Evolutionary conservation across 2,797 vertebrate species (phyloP).

Genomic region (Clarias pachynema): DNA sequence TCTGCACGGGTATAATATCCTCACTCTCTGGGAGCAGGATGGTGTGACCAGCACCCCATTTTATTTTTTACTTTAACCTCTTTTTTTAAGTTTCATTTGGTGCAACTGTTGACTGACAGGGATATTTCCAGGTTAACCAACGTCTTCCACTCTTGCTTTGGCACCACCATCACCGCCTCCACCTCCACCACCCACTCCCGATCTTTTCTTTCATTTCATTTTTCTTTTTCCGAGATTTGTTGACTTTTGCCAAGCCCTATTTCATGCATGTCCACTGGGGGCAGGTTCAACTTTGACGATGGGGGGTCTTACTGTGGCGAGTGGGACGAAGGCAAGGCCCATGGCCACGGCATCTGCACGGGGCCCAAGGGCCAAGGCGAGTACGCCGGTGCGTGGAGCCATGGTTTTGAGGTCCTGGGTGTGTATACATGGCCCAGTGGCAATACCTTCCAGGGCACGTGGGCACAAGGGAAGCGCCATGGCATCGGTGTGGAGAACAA

Average conservation of each 20-base stretch:
- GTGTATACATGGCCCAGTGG: constrained; percentile 99
- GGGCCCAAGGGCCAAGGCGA: constrained; percentile 98
- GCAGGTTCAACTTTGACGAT: constrained; percentile 99
- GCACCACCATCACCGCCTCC: background rate
- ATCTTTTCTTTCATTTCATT: constrained; percentile 70
- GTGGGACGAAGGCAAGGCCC: constrained; percentile 99
- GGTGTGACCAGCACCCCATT: constrained; percentile 73
- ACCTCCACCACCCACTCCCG: background rate
- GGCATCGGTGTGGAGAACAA: constrained; percentile 97
- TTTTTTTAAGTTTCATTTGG: constrained; percentile 56
- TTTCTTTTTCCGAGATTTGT: constrained; percentile 80
- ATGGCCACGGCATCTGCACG: constrained; percentile 98
- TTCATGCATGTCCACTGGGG: constrained; percentile 99
- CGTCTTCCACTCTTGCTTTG: constrained; percentile 13
- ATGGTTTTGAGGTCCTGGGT: constrained; percentile 97
- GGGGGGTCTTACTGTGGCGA: constrained; percentile 99
- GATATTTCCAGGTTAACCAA: constrained; percentile 1
- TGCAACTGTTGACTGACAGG: constrained; percentile 17
- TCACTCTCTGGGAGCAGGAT: constrained; percentile 61
- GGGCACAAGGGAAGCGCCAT: constrained; percentile 98
- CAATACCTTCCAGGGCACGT: constrained; percentile 98
- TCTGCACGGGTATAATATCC: constrained; percentile 66
- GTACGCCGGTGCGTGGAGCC: constrained; percentile 96
- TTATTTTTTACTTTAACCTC: constrained; percentile 57
- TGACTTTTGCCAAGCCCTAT: constrained; percentile 91